These are phyloP conservation scores for Tachina fera DNA, from an alignment of 2,888 invertebrate species.

Conservation along the genomic window DNA sequence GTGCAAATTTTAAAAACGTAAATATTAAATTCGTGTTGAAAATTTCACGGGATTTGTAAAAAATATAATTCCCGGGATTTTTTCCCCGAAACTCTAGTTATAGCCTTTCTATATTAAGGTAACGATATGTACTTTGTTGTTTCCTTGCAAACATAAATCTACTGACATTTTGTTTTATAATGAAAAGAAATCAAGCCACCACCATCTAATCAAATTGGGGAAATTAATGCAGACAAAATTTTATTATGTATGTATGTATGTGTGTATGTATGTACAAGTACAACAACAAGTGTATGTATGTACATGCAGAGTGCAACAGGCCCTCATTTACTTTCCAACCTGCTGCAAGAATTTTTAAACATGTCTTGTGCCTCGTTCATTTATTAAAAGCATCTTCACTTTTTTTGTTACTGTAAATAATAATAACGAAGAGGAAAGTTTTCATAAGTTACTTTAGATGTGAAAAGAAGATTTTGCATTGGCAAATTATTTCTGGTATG, in stretches of 20 bases:
- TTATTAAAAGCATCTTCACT: constrained; percentile 13
- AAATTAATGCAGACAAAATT: constrained; percentile 36
- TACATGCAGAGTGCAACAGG: constrained; percentile 33
- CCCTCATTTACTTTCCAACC: constrained; percentile 63
- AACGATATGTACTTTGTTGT: background rate
- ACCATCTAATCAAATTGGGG: constrained; percentile 41
- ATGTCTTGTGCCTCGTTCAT: constrained; percentile 21
- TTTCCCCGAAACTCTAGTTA: no score
- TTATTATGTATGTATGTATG: background rate
- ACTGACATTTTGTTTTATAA: background rate
- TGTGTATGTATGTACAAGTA: background rate
- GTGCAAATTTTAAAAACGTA: no score
- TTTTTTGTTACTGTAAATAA: constrained; percentile 10
- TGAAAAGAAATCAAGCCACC: constrained; percentile 1
- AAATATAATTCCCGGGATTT: no score
- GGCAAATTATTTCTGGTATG: constrained; percentile 16
- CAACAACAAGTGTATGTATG: background rate
- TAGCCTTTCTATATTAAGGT: no score
- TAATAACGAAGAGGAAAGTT: constrained; percentile 58
- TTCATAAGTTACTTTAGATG: constrained; percentile 5
- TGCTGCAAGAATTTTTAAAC: constrained; percentile 47
- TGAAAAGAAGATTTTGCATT: constrained; percentile 1
- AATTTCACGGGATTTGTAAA: no score
- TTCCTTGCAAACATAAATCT: background rate
- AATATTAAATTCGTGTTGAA: no score